A percentile compares a stretch with the other conserved stretches of the same genome.
Conservation (phyloP, 2,113 vertebrate species). For the Microtus oregoni region DNA sequence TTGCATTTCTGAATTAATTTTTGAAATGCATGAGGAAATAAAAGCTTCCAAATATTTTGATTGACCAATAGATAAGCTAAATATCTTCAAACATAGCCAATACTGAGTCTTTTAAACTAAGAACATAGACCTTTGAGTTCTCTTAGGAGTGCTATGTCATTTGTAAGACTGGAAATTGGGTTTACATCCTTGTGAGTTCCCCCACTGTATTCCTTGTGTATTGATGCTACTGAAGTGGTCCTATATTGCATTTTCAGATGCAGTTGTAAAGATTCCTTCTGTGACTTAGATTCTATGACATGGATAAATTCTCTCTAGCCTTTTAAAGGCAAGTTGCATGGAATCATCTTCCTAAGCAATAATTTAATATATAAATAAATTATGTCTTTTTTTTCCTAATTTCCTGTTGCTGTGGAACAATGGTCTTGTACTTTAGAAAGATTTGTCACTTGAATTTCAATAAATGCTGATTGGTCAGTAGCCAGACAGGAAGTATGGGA, state of each 20-base stretch:
- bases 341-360: background rate
- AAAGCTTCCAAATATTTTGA: background rate
- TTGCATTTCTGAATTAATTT: background rate
- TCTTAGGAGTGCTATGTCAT: background rate
- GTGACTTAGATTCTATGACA: background rate
- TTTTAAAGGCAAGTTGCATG: background rate
- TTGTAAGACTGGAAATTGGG: too few species aligned
- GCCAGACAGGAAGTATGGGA: too few species aligned
- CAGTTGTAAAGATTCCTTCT: background rate
- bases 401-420: background rate
- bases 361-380: background rate
- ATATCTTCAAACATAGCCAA: background rate
- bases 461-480: too few species aligned
- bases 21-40: background rate
- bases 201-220: too few species aligned
- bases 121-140: background rate
- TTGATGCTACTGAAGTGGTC: too few species aligned
- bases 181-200: background rate
- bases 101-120: background rate
- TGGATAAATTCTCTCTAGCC: background rate
- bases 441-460: too few species aligned
- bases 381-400: background rate
- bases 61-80: background rate
- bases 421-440: too few species aligned
- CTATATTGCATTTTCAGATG: background rate